Evolutionary conservation across 2,888 invertebrate species (phyloP).

Genomic region (Holacanthella duospinosa): DNA sequence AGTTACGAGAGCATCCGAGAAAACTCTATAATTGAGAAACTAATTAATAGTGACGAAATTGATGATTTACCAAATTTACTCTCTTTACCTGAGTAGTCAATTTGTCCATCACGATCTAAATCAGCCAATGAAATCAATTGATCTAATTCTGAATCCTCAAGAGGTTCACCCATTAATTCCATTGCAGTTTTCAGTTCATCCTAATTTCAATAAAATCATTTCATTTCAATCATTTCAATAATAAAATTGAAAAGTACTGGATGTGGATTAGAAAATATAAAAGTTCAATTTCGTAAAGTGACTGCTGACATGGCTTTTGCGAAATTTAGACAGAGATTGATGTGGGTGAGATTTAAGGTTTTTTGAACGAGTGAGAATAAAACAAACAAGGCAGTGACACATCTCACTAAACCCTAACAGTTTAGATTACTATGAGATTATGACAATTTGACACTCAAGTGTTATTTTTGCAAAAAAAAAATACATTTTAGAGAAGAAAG

Average conservation of each 20-base stretch:
- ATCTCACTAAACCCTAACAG: no score
- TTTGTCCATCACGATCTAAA: slow-evolving; percentile 66
- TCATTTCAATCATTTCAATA: no score
- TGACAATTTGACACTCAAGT: no score
- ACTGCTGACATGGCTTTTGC: no score
- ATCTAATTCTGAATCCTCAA: slow-evolving; percentile 62
- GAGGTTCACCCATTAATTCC: slow-evolving; percentile 69
- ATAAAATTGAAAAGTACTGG: no score
- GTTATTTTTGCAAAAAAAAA: no score
- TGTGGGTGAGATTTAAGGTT: not conserved
- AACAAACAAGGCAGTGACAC: not conserved
- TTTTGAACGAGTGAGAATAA: not conserved
- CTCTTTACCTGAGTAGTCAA: slow-evolving; percentile 66
- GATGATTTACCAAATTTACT: not conserved
- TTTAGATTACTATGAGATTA: no score
- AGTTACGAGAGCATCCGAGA: not conserved
- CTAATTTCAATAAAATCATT: slow-evolving; percentile 37
- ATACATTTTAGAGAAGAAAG: no score
- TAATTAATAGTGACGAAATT: not conserved
- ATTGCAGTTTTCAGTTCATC: slow-evolving; percentile 67
- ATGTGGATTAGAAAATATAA: no score
- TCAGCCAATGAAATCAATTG: slow-evolving; percentile 64
- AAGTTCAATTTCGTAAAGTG: no score
- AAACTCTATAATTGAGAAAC: not conserved
- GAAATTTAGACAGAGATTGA: not conserved